phyloP scores from a whole-genome alignment of 2,797 vertebrate genomes.

The Danionella dracula region DNA sequence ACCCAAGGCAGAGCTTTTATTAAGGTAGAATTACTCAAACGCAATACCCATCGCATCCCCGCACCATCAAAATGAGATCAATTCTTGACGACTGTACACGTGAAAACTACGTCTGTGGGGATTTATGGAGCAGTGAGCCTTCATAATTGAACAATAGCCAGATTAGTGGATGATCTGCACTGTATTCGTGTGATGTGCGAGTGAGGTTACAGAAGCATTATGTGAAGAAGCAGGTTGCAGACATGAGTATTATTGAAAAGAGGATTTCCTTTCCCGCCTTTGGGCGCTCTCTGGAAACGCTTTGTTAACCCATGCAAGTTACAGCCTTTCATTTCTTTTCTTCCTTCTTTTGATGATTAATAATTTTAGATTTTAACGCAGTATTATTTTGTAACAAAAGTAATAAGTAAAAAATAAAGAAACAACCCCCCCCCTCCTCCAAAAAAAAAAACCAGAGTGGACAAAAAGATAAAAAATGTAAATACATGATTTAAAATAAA shows the following conservation, averaged over 20 bases:
- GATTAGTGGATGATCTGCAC: conserved; percentile 65
- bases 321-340: conserved; percentile 47
- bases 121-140: conserved; percentile 50
- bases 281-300: conserved; percentile 25
- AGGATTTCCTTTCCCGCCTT: conserved; percentile 44
- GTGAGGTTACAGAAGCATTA: conserved; percentile 52
- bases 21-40: conserved; percentile 56
- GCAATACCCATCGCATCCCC: conserved; percentile 48
- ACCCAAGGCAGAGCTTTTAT: conserved; percentile 48
- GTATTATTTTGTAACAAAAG: too few species aligned
- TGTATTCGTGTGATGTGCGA: conserved; percentile 50
- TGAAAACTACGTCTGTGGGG: conserved; percentile 38
- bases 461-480: too few species aligned
- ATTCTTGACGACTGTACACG: conserved; percentile 44
- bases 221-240: conserved; percentile 55
- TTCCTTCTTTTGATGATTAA: too few species aligned
- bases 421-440: too few species aligned
- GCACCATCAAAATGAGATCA: conserved; percentile 46
- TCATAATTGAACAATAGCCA: conserved; percentile 63
- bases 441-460: too few species aligned
- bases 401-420: too few species aligned
- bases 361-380: too few species aligned
- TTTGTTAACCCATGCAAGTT: conserved; percentile 41
- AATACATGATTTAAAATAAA: too few species aligned
- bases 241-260: conserved; percentile 59